Conservation (phyloP, 2,113 vertebrate genomes). For the Phalacrocorax pelagicus region DNA sequence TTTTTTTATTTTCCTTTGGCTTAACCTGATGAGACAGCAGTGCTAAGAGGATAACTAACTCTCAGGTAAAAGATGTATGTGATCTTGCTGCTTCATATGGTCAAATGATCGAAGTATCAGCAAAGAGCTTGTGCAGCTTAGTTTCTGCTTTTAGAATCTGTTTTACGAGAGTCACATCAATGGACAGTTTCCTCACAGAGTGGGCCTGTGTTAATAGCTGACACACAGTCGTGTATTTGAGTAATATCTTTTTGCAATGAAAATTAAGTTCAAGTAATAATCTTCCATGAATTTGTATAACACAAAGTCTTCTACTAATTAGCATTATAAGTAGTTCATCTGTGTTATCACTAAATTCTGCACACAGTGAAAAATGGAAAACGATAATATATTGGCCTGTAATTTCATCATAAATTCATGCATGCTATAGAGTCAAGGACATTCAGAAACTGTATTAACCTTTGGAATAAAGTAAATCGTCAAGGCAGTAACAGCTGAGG, state of each 20-base stretch:
- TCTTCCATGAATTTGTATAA: neutral
- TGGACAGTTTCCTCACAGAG: neutral
- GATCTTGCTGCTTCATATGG: neutral
- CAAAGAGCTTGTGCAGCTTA: neutral
- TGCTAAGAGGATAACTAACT: neutral
- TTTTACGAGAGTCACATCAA: neutral
- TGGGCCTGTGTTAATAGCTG: neutral
- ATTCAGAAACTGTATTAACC: conserved; percentile 34
- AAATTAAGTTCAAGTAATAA: conserved; percentile 10
- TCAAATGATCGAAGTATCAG: neutral
- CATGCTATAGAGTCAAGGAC: neutral
- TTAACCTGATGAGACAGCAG: neutral
- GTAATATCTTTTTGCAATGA: neutral
- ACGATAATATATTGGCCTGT: neutral
- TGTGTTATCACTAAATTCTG: neutral
- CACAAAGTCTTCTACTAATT: conserved; percentile 7
- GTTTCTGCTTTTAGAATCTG: neutral
- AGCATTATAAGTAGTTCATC: neutral
- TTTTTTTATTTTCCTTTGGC: neutral
- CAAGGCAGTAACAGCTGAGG: neutral
- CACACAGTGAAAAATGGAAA: conserved; percentile 10
- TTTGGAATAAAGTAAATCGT: neutral
- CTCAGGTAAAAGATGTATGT: neutral
- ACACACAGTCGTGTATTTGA: neutral
- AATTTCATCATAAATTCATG: conserved; percentile 4